Conservation (phyloP, 2,113 vertebrate genomes). For the Misgurnus mizolepis region DNA sequence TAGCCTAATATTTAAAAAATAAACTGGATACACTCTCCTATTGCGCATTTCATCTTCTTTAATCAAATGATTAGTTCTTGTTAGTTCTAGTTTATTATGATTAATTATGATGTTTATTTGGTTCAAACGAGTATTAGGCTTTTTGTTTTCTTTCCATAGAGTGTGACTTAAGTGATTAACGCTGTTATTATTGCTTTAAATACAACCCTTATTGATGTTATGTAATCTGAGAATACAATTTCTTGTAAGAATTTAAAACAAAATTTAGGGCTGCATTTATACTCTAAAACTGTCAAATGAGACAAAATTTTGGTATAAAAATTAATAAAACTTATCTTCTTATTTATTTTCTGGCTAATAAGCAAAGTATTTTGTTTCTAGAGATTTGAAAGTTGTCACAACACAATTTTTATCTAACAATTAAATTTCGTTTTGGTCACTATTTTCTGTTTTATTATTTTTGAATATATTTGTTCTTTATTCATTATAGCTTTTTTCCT, state of each 20-base stretch:
- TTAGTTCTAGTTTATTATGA: not conserved
- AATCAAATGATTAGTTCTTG: no score
- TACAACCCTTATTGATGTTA: not conserved
- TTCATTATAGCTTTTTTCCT: constrained; percentile 5
- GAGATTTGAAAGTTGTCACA: not conserved
- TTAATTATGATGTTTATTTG: no score
- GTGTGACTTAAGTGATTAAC: not conserved
- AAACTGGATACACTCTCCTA: not conserved
- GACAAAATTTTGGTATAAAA: not conserved
- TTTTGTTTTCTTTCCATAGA: not conserved
- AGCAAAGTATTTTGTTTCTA: not conserved
- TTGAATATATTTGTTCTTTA: not conserved
- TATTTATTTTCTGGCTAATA: no score
- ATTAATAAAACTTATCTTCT: no score
- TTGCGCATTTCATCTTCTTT: no score
- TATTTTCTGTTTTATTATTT: not conserved
- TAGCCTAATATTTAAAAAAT: not conserved
- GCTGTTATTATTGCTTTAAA: no score
- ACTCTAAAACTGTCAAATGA: not conserved
- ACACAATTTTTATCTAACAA: not conserved
- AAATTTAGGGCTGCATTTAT: no score
- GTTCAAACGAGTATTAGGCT: not conserved
- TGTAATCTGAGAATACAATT: not conserved
- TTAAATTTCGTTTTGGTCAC: not conserved
- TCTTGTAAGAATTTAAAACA: not conserved